Base-by-base conservation (phyloP, 2,888 invertebrate species). In the Netelia melanura region DNA sequence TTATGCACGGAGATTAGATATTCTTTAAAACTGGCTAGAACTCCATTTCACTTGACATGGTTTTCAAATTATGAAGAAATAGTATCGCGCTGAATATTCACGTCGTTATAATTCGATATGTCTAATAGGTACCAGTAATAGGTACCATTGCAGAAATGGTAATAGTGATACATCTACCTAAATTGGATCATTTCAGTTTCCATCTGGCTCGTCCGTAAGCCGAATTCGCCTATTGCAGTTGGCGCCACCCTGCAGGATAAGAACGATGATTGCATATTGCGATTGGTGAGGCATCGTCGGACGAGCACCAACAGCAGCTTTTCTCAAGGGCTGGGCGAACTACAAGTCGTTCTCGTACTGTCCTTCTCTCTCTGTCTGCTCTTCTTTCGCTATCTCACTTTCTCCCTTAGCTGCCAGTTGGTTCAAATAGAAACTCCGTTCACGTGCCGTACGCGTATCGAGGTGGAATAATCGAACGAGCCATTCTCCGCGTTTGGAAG, bases 381-480 rank as follows among this genome's bases (percentile, higher is more conserved):
- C 21, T 64, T 65, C 64, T 44, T 43, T 14, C 5, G 14, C 68
- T 54, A 48, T 43, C 56, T 48, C 67, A n/a, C 58, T 70, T 38
- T 54, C 81, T 58, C 77, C 23, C 64, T 64, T 25, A 38, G n/a
- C 52, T 61, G 64, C 52, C 61, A 52, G 43, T 38, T 14, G 70
- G 52, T 62, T 56, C 48, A 75, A 81, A 72, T 76, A 87, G 87
- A 87, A 89, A 90, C 81, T 85, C 87, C 48, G 84, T 79, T 86
- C 90, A 86, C 89, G 90, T 89, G 81, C 85, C 81, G 76, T 56
- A 71, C 84, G 85, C 87, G 87, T 89, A 90, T 90, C 86, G 90
- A 88, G 67, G 84, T 80, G 87, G 90, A 90, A 90, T 90, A 90
- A 90, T 90, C 90, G 89, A 88, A 86, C 90, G 88, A 87, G 83